These are phyloP conservation scores for Brienomyrus brachyistius DNA, from an alignment of 2,113 vertebrate species.

Conservation along the genomic window DNA sequence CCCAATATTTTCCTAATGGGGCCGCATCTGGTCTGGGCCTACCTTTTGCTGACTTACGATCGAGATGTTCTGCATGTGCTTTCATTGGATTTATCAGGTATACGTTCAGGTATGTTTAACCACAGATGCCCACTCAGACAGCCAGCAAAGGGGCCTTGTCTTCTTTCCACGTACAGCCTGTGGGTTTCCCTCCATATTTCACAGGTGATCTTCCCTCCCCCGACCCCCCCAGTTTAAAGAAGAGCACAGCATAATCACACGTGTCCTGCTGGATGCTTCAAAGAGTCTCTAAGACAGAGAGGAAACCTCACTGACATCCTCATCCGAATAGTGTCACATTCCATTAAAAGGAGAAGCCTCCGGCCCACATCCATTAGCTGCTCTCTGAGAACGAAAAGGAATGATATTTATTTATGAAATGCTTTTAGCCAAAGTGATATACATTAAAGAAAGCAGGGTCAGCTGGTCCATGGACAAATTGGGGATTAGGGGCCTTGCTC, in stretches of 20 bases:
- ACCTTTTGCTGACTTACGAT: background rate
- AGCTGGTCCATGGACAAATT: background rate
- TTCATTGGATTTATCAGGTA: background rate
- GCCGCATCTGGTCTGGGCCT: background rate
- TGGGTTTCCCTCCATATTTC: background rate
- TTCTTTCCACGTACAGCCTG: background rate
- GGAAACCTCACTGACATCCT: background rate
- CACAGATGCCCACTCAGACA: background rate
- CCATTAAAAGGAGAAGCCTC: background rate
- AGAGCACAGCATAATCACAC: background rate
- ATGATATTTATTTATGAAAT: background rate
- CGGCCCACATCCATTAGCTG: background rate
- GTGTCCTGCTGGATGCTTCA: background rate
- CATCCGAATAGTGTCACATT: background rate
- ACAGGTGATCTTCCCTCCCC: background rate
- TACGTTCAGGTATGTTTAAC: background rate
- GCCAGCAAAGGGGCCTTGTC: background rate
- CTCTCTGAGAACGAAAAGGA: background rate
- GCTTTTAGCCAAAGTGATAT: background rate
- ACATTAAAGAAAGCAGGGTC: background rate
- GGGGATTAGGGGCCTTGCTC: background rate
- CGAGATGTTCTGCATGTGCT: background rate
- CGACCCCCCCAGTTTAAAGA: background rate
- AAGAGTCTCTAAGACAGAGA: background rate
- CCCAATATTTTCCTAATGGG: background rate